Evolutionary conservation across 2,113 vertebrate species (phyloP), one percentile per base, ranked within the genome.

Genomic region (Vicugna pacos): DNA sequence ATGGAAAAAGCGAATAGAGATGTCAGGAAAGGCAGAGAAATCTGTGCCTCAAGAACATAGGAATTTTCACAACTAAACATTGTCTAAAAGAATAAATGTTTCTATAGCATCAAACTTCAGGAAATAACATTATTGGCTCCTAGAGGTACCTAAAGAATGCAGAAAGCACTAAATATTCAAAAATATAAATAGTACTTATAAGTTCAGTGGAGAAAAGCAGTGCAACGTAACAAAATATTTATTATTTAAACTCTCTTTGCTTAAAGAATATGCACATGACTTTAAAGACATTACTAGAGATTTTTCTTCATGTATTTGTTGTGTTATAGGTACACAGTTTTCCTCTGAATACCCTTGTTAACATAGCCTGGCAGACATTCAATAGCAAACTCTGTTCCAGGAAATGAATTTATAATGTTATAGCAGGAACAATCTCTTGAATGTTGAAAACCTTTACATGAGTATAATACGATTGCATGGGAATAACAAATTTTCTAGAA

Each of bases 361-460:
- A 95, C 75, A 76, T n/a, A 70, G 42, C 52, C 46, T 97, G 88
- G 65, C 89, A 96, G 86, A 81, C 58, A 95, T 93, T 96, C 84
- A 88, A 94, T 89, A 97, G 42, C 8, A 96, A 96, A 93, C 72
- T 95, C 32, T 89, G 70, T 94, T 97, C 35, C 58, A 90, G 54
- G 56, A 77, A 96, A 87, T 93, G 60, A 84, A 92, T 92, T 93
- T 90, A 90, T 95, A 97, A 88, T 92, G 75, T 79, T 85, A 93
- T 77, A 95, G 46, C 83, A 95, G 69, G 16, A 95, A 96, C 62
- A 93, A 86, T 89, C 56, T 93, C 42, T 35, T 95, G 56, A 96
- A 97, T 86, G 48, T 91, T 97, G 26, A 92, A 95, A 64, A 14
- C 38, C 50, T 80, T 96, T 94, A 70, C 46, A 70, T n/a, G 1